Base-by-base conservation (phyloP, 1,140 invertebrate species). In the Hyles vespertilio region DNA sequence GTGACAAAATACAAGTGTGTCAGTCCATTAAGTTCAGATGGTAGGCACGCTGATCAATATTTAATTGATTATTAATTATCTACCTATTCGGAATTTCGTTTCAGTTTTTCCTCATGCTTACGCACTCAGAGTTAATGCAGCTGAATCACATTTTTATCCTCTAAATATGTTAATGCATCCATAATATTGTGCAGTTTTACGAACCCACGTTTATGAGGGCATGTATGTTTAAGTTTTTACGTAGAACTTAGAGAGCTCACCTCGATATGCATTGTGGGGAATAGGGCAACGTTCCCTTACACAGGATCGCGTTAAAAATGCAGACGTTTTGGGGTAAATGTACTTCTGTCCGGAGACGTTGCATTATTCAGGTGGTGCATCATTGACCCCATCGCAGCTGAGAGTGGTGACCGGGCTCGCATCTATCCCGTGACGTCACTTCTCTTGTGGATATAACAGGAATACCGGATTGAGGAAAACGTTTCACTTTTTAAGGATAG, bases 261-360 rank as follows among this genome's bases (percentile, higher is more conserved):
- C 5, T 5, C 8, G 36, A 40, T 8, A 40, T 8, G 8, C 4
- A 40, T 1, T 40, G 36, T 73, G 69, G 75, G 73, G 71, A 74
- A 85, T 78, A 81, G 80, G 80, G 72, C 82, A 82, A 81, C 51
- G 79, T 49, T 72, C 71, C 52, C n/a, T 10, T 11, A 48, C 47
- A 5, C n/a, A 10, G 8, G 6, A 48, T 8, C 8, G 36, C 63
- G 60, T 69, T 72, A 72, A 70, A 70, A 71, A 79, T 74, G 75
- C 80, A 81, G 82, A 80, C 80, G 74, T 65, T 45, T 70, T 57
- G 72, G 63, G 82, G 81, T 83, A 78, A 82, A 83, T 54, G 80
- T 61, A 76, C 82, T 74, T 46, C 32, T 57, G 67, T 51, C 62
- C 57, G 54, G 61, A 51, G 56, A 56, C 62, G 32, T 72, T 81